Evolutionary conservation across 2,888 invertebrate genomes (phyloP).

Genomic region (Tupiocoris notatus): DNA sequence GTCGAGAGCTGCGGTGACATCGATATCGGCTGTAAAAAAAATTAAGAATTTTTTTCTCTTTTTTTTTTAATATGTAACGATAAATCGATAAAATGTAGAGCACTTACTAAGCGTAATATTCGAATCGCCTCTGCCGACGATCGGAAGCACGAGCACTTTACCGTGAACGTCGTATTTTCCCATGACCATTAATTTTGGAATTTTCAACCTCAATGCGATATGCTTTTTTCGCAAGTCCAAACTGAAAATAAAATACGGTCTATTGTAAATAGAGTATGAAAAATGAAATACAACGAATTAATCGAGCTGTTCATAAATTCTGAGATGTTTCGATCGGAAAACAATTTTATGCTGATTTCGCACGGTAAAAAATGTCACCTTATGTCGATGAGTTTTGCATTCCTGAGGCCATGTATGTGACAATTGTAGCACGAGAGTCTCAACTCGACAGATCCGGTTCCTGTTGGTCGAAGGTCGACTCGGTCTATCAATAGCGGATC

Average conservation of each 20-base stretch:
- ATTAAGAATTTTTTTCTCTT: neutral
- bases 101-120: slow-evolving; percentile 45
- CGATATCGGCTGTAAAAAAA: slow-evolving; percentile 38
- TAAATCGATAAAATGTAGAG: neutral
- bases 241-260: too few relatives aligned
- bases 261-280: too few relatives aligned
- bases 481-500: slow-evolving; percentile 58
- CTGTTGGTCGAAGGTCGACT: slow-evolving; percentile 56
- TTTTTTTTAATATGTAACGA: neutral
- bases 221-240: slow-evolving; percentile 46
- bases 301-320: too few relatives aligned
- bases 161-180: slow-evolving; percentile 45
- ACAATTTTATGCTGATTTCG: too few relatives aligned
- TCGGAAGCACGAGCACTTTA: slow-evolving; percentile 44
- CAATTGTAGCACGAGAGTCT: slow-evolving; percentile 57
- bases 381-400: slow-evolving; percentile 44
- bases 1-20: slow-evolving; percentile 42
- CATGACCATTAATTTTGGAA: slow-evolving; percentile 38
- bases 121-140: slow-evolving; percentile 42
- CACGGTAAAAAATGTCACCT: slow-evolving; percentile 45
- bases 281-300: too few relatives aligned
- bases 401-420: slow-evolving; percentile 56
- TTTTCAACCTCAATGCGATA: slow-evolving; percentile 43
- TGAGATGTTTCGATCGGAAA: too few relatives aligned
- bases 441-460: slow-evolving; percentile 52